Percentiles rank a stretch among this genome's conserved stretches.
Conservation (phyloP, 1,140 invertebrate genomes). For the Dinoponera quadriceps region DNA sequence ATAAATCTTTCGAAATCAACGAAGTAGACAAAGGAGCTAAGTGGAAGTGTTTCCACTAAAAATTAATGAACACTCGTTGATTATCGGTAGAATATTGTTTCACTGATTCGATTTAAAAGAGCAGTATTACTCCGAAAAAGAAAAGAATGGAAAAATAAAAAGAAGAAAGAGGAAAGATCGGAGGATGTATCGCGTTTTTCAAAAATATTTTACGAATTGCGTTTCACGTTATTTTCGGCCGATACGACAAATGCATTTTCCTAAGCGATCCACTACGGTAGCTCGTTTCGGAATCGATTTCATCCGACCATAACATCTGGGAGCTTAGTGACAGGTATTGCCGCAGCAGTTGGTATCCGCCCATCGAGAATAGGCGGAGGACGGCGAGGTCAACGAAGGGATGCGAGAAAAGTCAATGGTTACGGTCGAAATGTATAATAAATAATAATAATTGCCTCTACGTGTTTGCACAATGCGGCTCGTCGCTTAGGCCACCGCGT, state of each 20-base stretch:
- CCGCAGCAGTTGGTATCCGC: constrained; percentile 75
- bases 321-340: constrained; percentile 69
- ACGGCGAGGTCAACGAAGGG: constrained; percentile 36
- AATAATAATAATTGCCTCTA: constrained; percentile 84
- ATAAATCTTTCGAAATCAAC: no score
- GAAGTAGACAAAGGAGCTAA: no score
- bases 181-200: no score
- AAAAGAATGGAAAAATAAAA: no score
- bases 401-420: constrained; percentile 76
- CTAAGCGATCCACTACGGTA: constrained; percentile 3
- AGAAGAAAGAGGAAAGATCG: no score
- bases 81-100: no score
- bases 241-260: constrained; percentile 17
- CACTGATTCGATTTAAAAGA: no score
- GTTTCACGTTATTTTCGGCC: no score
- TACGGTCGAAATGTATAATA: constrained; percentile 79
- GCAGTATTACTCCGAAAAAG: no score
- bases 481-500: constrained; percentile 77
- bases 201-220: no score
- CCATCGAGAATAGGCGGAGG: constrained; percentile 49
- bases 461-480: constrained; percentile 83
- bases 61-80: no score
- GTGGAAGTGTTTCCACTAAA: no score
- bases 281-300: constrained; percentile 66
- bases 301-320: constrained; percentile 60